A percentile compares a stretch with the other conserved stretches of the same genome.
Evolutionary conservation across 2,888 invertebrate genomes (phyloP).

Genomic region (Morinoia aosen): DNA sequence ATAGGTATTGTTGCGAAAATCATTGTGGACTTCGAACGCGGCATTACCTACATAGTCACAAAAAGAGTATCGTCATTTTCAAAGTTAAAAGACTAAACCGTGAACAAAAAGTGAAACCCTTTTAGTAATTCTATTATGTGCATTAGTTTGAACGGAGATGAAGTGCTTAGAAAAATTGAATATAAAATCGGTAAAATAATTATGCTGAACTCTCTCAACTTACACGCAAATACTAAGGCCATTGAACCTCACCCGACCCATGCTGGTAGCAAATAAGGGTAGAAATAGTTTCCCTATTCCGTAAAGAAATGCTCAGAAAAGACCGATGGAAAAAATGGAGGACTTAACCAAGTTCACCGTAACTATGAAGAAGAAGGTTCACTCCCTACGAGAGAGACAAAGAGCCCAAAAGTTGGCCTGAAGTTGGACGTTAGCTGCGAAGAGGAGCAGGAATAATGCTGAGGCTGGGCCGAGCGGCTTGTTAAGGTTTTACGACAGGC

Average conservation of each 20-base stretch:
- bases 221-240: neutral
- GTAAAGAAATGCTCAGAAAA: neutral
- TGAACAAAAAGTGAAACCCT: too few relatives aligned
- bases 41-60: too few relatives aligned
- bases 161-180: neutral
- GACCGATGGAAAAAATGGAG: neutral
- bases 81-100: too few relatives aligned
- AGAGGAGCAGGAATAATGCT: slow-evolving; percentile 42
- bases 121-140: too few relatives aligned
- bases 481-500: slow-evolving; percentile 48
- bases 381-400: slow-evolving; percentile 15
- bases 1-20: too few relatives aligned
- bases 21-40: too few relatives aligned
- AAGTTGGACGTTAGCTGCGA: slow-evolving; percentile 50
- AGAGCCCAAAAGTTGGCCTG: slow-evolving; percentile 26
- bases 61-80: too few relatives aligned
- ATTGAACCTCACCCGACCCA: neutral
- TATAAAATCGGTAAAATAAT: neutral
- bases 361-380: slow-evolving; percentile 23
- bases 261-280: neutral
- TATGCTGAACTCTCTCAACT: neutral
- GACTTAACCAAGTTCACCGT: neutral
- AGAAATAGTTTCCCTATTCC: neutral
- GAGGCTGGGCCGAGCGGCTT: slow-evolving; percentile 37
- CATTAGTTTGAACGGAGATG: too few relatives aligned